Conservation (phyloP, 2,888 invertebrate species). For the Aplocera efformata region DNA sequence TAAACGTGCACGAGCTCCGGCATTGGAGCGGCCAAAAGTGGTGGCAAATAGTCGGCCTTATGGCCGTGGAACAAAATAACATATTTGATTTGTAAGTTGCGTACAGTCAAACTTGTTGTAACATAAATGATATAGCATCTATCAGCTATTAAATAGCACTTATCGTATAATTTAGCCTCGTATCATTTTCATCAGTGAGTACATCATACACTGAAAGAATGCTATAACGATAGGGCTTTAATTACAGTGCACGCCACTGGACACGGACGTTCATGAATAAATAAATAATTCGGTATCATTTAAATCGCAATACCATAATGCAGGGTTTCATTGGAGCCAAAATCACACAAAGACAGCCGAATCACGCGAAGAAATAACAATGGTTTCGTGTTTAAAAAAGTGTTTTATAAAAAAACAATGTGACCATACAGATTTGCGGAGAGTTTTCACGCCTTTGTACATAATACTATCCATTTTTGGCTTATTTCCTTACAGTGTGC, state of each 20-base stretch:
- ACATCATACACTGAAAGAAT: constrained; percentile 27
- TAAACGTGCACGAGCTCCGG: no score
- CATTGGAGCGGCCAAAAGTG: no score
- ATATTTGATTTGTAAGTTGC: no score
- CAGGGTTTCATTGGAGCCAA: constrained; percentile 6
- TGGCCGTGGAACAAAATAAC: no score
- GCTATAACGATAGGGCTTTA: constrained; percentile 25
- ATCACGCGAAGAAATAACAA: constrained; percentile 23
- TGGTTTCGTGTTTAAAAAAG: constrained; percentile 31
- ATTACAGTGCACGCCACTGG: constrained; percentile 23
- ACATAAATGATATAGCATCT: no score
- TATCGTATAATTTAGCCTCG: no score
- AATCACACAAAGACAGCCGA: constrained; percentile 6
- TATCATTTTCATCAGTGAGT: constrained; percentile 20
- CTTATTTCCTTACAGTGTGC: constrained; percentile 47
- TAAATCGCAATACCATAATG: constrained; percentile 18
- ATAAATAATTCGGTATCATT: constrained; percentile 25
- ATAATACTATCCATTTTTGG: constrained; percentile 39
- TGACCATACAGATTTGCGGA: constrained; percentile 22
- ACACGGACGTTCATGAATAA: constrained; percentile 29
- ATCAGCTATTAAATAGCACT: no score
- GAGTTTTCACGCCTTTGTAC: constrained; percentile 45
- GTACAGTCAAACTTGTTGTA: no score
- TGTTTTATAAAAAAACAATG: constrained; percentile 18
- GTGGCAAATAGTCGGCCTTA: no score